These are phyloP conservation scores for Cheiracanthium punctorium DNA, from an alignment of 2,888 invertebrate genomes.

Conservation along the genomic window DNA sequence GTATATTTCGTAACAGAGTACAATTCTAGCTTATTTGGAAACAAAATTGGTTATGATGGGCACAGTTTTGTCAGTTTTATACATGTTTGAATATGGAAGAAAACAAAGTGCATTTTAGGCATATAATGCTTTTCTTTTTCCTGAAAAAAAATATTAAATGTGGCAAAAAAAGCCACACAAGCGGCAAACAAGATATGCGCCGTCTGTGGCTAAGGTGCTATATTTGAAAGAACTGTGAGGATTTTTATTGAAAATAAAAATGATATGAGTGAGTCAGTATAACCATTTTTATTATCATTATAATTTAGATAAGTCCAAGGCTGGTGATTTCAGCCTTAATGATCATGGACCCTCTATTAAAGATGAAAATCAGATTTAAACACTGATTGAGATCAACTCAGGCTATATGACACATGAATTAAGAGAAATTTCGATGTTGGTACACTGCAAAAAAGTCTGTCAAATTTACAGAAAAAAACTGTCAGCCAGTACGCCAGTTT, in stretches of 20 bases:
- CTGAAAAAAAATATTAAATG: too few species aligned
- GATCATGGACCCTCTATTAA: background rate
- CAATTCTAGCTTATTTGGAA: background rate
- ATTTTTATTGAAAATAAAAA: too few species aligned
- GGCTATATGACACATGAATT: background rate
- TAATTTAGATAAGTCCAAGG: background rate
- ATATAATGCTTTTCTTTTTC: background rate
- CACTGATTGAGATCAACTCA: background rate
- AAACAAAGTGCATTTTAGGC: conserved; percentile 21
- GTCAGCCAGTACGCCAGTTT: too few species aligned
- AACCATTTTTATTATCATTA: too few species aligned
- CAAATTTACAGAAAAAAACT: too few species aligned
- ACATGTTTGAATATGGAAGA: conserved; percentile 2
- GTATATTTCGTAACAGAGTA: background rate
- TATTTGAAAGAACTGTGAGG: background rate
- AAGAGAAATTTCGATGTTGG: too few species aligned
- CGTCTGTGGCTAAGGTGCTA: background rate
- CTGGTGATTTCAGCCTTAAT: background rate
- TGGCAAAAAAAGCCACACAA: conserved; percentile 1
- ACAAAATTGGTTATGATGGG: background rate
- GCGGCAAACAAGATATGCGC: background rate
- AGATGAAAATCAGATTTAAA: conserved; percentile 1
- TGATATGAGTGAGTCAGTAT: too few species aligned
- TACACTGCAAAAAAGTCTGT: too few species aligned
- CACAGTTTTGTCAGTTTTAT: conserved; percentile 5